phyloP scores from a whole-genome alignment of 2,113 vertebrate genomes.

The Cathartes aura region DNA sequence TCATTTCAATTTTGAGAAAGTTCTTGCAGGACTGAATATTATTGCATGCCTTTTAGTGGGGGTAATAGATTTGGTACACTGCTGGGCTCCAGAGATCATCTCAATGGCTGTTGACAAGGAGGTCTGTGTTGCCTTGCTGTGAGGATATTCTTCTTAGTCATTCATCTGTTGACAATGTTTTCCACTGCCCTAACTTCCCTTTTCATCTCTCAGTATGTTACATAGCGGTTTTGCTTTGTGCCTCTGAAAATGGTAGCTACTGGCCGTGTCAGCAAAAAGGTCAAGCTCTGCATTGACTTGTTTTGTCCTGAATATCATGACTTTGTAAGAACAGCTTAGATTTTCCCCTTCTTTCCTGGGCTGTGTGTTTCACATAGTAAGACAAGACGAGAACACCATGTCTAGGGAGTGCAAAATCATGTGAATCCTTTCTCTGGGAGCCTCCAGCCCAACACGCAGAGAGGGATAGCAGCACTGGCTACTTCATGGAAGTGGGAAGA shows the following conservation, averaged over 20 bases:
- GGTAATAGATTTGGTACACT: neutral
- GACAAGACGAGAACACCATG: neutral
- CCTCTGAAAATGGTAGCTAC: neutral
- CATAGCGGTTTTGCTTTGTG: neutral
- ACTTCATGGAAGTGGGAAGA: neutral
- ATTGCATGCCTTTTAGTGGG: neutral
- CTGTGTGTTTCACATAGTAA: neutral
- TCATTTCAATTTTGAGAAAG: neutral
- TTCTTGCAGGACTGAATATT: neutral
- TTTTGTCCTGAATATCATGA: neutral
- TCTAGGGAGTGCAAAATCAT: neutral
- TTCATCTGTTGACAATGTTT: neutral
- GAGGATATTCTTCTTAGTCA: neutral
- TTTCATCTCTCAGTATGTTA: neutral
- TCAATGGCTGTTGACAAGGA: neutral
- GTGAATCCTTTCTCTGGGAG: neutral
- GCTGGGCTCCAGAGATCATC: neutral
- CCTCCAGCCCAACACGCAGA: accelerated
- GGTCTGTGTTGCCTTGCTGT: neutral
- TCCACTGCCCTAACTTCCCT: neutral
- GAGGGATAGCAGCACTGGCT: neutral
- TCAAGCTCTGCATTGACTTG: neutral
- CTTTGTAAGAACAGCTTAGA: neutral
- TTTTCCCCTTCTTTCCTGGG: neutral
- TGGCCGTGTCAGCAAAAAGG: neutral